A percentile compares a stretch with the other conserved stretches of the same genome.
Evolutionary conservation across 2,888 invertebrate species (phyloP).

Genomic region (Cheiracanthium punctorium): DNA sequence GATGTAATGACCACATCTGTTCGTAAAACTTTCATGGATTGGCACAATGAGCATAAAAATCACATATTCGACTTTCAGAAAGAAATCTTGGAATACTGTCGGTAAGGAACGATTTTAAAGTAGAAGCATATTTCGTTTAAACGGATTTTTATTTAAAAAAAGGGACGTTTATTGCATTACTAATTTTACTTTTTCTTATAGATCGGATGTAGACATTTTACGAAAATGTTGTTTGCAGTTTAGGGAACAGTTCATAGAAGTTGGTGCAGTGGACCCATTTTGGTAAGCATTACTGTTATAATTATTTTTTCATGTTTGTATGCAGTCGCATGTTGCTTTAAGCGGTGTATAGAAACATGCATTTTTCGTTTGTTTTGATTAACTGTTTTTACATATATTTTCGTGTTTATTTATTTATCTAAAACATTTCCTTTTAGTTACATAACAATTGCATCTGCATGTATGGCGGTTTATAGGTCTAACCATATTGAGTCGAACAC

Average conservation of each 20-base stretch:
- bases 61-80: background rate
- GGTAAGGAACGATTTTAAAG: background rate
- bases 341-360: too few relatives aligned
- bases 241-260: background rate
- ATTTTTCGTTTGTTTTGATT: too few relatives aligned
- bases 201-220: slow-evolving; percentile 20
- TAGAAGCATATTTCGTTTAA: too few relatives aligned
- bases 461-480: background rate
- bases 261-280: background rate
- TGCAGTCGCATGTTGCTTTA: too few relatives aligned
- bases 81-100: slow-evolving; percentile 15
- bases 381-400: too few relatives aligned
- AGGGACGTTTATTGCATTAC: background rate
- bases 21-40: background rate
- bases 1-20: background rate
- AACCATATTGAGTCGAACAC: background rate
- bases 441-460: background rate
- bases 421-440: background rate
- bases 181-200: background rate
- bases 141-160: too few relatives aligned
- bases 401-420: background rate
- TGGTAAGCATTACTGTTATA: background rate
- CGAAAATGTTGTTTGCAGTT: background rate
- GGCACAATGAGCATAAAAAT: slow-evolving; percentile 4
- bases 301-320: background rate